A percentile compares a stretch with the other conserved stretches of the same genome.
phyloP scores from a whole-genome alignment of 2,113 vertebrate genomes.

The Tragelaphus strepsiceros region DNA sequence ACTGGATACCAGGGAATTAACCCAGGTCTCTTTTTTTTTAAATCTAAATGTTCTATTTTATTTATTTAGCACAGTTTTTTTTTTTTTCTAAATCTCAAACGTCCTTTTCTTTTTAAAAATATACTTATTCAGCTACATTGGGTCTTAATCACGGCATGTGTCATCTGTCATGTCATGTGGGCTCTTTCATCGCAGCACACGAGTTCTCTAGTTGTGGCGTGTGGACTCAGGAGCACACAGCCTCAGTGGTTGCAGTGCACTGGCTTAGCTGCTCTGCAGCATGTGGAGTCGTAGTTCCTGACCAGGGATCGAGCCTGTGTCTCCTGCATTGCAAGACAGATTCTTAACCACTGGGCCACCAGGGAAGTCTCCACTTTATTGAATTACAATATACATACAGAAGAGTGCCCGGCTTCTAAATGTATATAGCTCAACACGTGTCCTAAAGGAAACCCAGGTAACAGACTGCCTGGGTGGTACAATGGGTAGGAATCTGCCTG shows the following conservation, averaged over 20 bases:
- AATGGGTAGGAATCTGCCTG: background rate
- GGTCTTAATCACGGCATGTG: fast-evolving
- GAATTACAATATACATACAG: background rate
- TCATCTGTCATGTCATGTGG: fast-evolving
- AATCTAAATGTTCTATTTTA: background rate
- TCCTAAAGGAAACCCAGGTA: background rate
- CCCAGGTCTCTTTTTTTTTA: background rate
- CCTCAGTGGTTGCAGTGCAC: background rate
- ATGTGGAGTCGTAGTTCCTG: background rate
- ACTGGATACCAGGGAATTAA: background rate
- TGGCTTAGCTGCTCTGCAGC: background rate
- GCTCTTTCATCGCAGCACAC: background rate
- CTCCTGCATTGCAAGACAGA: background rate
- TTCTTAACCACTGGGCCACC: background rate
- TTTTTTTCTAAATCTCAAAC: background rate
- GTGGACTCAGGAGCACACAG: background rate
- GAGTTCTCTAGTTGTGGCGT: background rate
- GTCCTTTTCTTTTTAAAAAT: background rate
- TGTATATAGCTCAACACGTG: background rate
- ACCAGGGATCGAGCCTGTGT: background rate
- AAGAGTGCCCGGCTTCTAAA: background rate
- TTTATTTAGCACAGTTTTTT: background rate
- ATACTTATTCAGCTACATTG: background rate
- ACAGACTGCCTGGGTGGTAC: background rate
- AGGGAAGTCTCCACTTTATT: background rate